Evolutionary conservation across 2,888 invertebrate species (phyloP), one percentile per base, ranked within the genome.

Genomic region (Synanthedon tipuliformis): DNA sequence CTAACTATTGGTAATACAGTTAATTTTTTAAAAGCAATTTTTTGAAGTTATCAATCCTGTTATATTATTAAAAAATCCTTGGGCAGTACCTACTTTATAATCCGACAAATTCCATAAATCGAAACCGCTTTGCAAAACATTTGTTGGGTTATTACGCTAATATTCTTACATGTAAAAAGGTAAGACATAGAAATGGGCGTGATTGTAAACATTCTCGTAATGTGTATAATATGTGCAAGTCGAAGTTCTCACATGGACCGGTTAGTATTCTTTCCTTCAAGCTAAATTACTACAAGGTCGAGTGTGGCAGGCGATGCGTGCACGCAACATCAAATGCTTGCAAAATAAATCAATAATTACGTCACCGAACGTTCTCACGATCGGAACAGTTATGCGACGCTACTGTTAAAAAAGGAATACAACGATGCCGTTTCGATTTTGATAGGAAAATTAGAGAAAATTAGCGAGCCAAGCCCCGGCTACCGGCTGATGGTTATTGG

Each of bases 381-480:
- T 75, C 64, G 53, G 59, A 63, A 78, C 82, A 76, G 81, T 81
- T 81, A 80, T 63, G 59, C 60, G 59, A 62, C 63, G 77, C 78
- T 79, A 77, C 78, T 71, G 75, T 71, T 64, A 61, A 60, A 53
- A 61, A 41, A 60, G 51, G 48, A 66, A 71, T 75, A 78, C 76
- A 79, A 79, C 73, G 75, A 76, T 71, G 67, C 63, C 68, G 76
- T 75, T 73, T 78, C 74, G 81, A 65, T 78, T 86, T 82, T 86
- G 86, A 86, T 86, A 85, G 77, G 86, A 85, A 86, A 87, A 87
- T 87, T 85, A 86, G 85, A 77, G 81, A 79, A 85, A 86, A 87
- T 87, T 86, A 86, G 81, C 73, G 75, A 76, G 73, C 70, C 66
- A 66, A 62, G 70, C 61, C 61, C 68, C 64, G 67, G 83, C 86